Conservation (phyloP, 2,113 vertebrate genomes). For the Chauna torquata region DNA sequence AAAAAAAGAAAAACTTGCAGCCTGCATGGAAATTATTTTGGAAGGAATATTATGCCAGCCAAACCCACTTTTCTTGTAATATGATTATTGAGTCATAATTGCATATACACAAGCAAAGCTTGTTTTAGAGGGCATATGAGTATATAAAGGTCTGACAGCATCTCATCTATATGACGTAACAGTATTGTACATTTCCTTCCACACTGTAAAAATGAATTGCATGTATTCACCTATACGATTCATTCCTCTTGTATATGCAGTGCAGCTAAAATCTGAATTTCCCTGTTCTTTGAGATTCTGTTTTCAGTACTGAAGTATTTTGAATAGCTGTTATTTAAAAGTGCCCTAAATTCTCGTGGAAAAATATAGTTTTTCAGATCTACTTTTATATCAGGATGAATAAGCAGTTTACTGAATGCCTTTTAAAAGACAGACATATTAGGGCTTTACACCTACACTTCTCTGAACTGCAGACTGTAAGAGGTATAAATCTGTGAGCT, state of each 20-base stretch:
- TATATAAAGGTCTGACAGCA: neutral
- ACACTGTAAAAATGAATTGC: neutral
- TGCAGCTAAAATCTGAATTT: neutral
- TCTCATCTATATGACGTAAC: neutral
- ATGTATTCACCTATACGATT: neutral
- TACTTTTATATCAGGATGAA: slow-evolving; percentile 6
- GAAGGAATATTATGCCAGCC: neutral
- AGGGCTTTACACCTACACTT: neutral
- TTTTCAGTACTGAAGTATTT: neutral
- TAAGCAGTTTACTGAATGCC: slow-evolving; percentile 34
- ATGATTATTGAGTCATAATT: slow-evolving; percentile 34
- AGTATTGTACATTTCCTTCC: neutral
- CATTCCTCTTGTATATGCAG: neutral
- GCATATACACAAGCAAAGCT: slow-evolving; percentile 33
- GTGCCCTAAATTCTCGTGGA: neutral
- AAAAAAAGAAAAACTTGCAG: neutral
- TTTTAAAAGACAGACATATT: neutral
- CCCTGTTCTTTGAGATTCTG: neutral
- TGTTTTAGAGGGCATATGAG: slow-evolving; percentile 5
- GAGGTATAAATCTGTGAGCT: neutral
- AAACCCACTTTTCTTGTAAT: neutral
- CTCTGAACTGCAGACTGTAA: neutral
- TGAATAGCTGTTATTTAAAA: neutral
- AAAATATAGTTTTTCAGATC: neutral
- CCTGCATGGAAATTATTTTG: neutral